Percentiles rank a stretch among this genome's conserved stretches.
phyloP scores from a whole-genome alignment of 92 coral and sea anemone species.

The Parazoanthus swiftii region DNA sequence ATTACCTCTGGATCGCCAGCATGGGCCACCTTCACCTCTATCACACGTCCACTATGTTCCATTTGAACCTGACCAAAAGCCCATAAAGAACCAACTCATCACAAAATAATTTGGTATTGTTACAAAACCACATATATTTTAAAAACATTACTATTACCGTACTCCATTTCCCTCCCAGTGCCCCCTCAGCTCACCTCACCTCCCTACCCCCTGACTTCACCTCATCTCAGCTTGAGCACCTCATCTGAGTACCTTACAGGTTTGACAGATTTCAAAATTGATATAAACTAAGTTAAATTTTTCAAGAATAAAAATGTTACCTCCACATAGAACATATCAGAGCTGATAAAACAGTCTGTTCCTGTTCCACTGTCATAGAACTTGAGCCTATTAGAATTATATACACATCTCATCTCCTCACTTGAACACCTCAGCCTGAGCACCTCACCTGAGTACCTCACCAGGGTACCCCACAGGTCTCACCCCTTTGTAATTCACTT shows the following conservation, averaged over 20 bases:
- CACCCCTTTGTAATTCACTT: no score
- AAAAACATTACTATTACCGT: no score
- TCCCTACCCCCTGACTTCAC: no score
- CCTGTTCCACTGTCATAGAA: constrained; percentile 89
- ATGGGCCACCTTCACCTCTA: constrained; percentile 95
- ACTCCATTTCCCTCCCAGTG: no score
- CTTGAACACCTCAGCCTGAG: no score
- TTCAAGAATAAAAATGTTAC: constrained; percentile 38
- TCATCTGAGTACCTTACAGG: no score
- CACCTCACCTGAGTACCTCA: no score
- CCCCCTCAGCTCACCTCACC: no score
- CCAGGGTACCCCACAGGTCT: no score
- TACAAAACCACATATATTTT: no score
- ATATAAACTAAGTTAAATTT: not conserved
- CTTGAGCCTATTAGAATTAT: constrained; percentile 64
- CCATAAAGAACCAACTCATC: not conserved
- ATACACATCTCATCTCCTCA: no score
- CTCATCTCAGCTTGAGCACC: no score
- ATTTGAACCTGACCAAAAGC: constrained; percentile 70
- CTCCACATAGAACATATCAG: constrained; percentile 99
- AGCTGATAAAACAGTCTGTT: constrained; percentile 93
- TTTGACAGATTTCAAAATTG: not conserved
- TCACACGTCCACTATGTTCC: constrained; percentile 83
- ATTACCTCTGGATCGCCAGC: constrained; percentile 94
- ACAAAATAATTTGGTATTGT: not conserved